Percentiles rank a stretch among this genome's conserved stretches.
Conservation (phyloP, 30 jellyfish, hydroid and myxozoan genomes). For the Turritopsis dohrnii region DNA sequence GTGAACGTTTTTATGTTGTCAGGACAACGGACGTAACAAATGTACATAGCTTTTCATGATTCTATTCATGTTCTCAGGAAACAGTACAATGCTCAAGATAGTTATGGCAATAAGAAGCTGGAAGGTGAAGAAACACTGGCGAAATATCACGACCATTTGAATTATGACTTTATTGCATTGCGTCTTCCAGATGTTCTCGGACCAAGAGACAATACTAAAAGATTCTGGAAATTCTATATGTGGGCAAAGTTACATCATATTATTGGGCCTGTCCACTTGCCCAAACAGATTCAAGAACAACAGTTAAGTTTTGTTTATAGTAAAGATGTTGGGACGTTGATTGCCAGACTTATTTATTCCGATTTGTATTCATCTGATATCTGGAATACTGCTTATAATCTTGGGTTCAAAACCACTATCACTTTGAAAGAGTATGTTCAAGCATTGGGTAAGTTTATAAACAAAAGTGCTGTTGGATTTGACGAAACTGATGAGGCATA, state of each 20-base stretch:
- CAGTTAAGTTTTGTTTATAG: conserved; percentile 27
- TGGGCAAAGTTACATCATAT: conserved; percentile 25
- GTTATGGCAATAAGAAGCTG: conserved; percentile 33
- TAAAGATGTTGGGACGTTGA: conserved; percentile 22
- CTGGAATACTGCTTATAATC: conserved; percentile 21
- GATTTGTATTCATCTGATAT: neutral
- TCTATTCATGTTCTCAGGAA: conserved; percentile 28
- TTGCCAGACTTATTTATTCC: conserved; percentile 16
- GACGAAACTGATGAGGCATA: conserved; percentile 6
- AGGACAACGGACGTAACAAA: neutral
- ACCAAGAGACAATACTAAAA: conserved; percentile 37
- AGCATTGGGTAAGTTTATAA: conserved; percentile 11
- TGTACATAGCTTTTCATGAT: neutral
- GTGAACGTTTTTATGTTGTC: neutral
- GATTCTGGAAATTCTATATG: conserved; percentile 36
- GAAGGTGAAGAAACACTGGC: conserved; percentile 36
- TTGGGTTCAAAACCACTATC: conserved; percentile 28
- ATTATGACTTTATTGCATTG: conserved; percentile 13
- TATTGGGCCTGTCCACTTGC: conserved; percentile 25
- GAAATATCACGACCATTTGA: conserved; percentile 1
- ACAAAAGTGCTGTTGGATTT: neutral
- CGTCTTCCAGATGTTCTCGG: conserved; percentile 48
- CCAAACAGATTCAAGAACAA: conserved; percentile 11
- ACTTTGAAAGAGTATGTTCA: conserved; percentile 12
- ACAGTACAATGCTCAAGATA: neutral